Conservation (phyloP, 2,113 vertebrate species). For the Microcebus griseorufus region DNA sequence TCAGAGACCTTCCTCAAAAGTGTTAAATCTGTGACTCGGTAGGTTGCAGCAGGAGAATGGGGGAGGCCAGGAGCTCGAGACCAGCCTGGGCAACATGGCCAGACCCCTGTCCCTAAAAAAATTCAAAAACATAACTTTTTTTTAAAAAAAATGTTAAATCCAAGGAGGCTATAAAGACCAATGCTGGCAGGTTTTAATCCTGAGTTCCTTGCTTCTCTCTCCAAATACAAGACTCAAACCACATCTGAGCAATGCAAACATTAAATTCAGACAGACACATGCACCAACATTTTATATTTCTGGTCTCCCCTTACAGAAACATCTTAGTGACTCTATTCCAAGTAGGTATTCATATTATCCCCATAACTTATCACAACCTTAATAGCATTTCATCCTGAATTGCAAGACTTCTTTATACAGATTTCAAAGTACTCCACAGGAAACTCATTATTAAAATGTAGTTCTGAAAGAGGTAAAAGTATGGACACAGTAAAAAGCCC, state of each 20-base stretch:
- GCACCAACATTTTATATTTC: background rate
- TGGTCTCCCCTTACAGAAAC: background rate
- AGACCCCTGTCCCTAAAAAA: no score
- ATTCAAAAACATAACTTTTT: no score
- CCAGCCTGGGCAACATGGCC: no score
- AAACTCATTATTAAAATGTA: slow-evolving; percentile 4
- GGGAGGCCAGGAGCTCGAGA: no score
- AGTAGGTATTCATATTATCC: background rate
- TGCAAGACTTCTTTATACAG: background rate
- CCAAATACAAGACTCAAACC: background rate
- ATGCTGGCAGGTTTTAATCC: background rate
- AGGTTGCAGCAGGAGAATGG: no score
- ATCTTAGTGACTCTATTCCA: background rate
- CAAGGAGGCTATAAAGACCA: background rate
- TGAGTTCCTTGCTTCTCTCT: background rate
- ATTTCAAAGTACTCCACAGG: background rate
- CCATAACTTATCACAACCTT: background rate
- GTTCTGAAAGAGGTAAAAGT: background rate
- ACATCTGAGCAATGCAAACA: background rate
- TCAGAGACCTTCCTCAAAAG: background rate
- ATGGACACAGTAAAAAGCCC: background rate
- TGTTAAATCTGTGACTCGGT: background rate
- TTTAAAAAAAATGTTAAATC: background rate
- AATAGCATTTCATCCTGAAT: background rate
- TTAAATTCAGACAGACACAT: background rate